A percentile compares a stretch with the other conserved stretches of the same genome.
phyloP scores from a whole-genome alignment of 2,888 invertebrate species.

The Hypercompe scribonia region DNA sequence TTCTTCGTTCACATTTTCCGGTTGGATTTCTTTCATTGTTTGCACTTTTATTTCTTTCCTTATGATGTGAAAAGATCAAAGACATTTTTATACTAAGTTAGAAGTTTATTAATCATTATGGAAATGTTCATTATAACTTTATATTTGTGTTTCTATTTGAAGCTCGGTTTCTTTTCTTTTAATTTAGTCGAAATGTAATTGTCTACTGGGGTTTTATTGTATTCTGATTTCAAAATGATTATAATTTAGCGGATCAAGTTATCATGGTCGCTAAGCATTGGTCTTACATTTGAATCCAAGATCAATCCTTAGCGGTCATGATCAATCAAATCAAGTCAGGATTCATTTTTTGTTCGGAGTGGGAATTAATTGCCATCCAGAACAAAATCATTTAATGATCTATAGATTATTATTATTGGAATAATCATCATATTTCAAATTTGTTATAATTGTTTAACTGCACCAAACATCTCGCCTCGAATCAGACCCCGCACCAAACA shows the following conservation, averaged over 20 bases:
- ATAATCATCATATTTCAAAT: background rate
- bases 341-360: too few species aligned
- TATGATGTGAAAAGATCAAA: slow-evolving; percentile 18
- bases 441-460: slow-evolving; percentile 1
- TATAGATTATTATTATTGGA: too few species aligned
- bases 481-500: slow-evolving; percentile 30
- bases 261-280: too few species aligned
- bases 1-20: slow-evolving; percentile 32
- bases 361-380: too few species aligned
- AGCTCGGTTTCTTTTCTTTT: background rate
- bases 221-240: background rate
- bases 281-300: too few species aligned
- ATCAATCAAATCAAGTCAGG: too few species aligned
- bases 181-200: background rate
- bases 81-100: slow-evolving; percentile 1
- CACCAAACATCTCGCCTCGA: slow-evolving; percentile 14
- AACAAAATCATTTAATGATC: too few species aligned
- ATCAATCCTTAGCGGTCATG: too few species aligned
- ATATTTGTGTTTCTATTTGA: background rate
- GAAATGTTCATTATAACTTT: slow-evolving; percentile 3
- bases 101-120: slow-evolving; percentile 13
- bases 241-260: background rate
- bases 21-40: slow-evolving; percentile 40
- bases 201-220: background rate
- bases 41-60: slow-evolving; percentile 15